Evolutionary conservation across 2,113 vertebrate species (phyloP), one percentile per base, ranked within the genome.

Genomic region (Stictonetta naevosa): DNA sequence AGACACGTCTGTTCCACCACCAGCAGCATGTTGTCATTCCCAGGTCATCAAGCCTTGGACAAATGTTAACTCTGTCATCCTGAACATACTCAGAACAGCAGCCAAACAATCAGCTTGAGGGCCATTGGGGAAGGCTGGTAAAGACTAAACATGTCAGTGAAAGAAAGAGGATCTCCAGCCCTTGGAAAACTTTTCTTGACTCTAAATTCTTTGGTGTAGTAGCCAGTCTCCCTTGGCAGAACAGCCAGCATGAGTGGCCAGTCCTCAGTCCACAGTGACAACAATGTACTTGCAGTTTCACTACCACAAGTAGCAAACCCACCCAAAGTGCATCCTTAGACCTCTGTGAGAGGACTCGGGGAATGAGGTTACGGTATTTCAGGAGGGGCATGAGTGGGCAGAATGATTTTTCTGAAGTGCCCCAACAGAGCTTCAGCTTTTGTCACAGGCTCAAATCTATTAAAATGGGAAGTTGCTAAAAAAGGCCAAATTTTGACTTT

Each of bases 131-230:
- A 75, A 84, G 69, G 87, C 78, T 67, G 46, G 40, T 55, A 58
- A 78, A 82, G 48, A n/a, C 73, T 58, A 4, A 55, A 76, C 66
- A 17, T 59, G 59, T 64, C 56, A 64, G 8, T 8, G 29, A 62
- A 64, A 79, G 23, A 44, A 91, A 48, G 58, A 78, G 53, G 13
- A 2, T 46, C 48, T 74, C 40, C 34, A 79, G 84, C 53, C 53
- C 83, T 79, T 64, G 34, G 29, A 75, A 86, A 90, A 72, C 58
- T 59, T 2, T 31, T 78, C 3, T 2, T 44, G 67, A 55, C 84
- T 53, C 13, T 52, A 71, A 79, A 72, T 76, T 95, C 95, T 96
- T 95, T 89, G 91, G 92, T 88, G 77, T 86, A 78, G 86, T 15
- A 68, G 83, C 50, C 64, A 73, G 63, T 6, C 78, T 68, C 75